phyloP scores from a whole-genome alignment of 2,113 vertebrate genomes.

The Laticauda colubrina region DNA sequence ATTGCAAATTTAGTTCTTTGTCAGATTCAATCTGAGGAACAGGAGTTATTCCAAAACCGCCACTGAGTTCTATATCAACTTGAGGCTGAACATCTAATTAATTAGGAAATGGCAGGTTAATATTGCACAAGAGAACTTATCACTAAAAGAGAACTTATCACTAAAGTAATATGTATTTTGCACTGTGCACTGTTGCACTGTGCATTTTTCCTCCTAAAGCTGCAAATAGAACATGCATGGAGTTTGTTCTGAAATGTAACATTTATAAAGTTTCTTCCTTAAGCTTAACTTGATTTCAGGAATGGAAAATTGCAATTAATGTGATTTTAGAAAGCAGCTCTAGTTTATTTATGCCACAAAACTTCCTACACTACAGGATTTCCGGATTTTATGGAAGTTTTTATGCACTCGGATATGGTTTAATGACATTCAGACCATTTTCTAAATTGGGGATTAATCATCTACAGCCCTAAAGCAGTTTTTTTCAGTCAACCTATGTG shows the following conservation, averaged over 20 bases:
- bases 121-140: background rate
- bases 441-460: background rate
- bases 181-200: background rate
- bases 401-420: background rate
- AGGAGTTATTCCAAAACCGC: background rate
- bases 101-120: background rate
- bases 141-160: background rate
- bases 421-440: background rate
- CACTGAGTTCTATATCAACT: background rate
- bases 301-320: background rate
- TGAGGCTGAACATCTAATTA: background rate
- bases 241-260: background rate
- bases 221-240: background rate
- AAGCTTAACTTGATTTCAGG: background rate
- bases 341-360: background rate
- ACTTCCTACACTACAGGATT: background rate
- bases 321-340: background rate
- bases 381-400: background rate
- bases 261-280: background rate
- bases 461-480: background rate
- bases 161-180: background rate
- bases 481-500: background rate
- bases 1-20: slow-evolving; percentile 12
- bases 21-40: background rate
- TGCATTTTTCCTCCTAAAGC: background rate